Percentiles rank a stretch among this genome's conserved stretches.
phyloP scores from a whole-genome alignment of 2,797 vertebrate genomes.

The Acanthis flammea region DNA sequence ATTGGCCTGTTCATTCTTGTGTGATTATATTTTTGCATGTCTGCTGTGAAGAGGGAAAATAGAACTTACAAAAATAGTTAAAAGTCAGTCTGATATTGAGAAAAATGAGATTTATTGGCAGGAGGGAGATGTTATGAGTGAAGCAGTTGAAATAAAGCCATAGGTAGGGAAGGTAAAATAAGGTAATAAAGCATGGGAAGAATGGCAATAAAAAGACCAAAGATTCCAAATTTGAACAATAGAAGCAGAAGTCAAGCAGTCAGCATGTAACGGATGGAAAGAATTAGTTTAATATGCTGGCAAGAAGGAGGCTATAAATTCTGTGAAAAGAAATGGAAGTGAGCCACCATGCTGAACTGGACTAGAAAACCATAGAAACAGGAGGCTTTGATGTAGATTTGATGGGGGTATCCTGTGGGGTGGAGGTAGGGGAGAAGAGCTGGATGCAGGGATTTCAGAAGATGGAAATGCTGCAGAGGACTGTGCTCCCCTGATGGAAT shows the following conservation, averaged over 20 bases:
- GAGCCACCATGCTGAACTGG: not conserved
- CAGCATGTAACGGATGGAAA: not conserved
- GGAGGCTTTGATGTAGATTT: slow-evolving; percentile 26
- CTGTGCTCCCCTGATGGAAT: not conserved
- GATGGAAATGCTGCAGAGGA: not conserved
- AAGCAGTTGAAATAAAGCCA: slow-evolving; percentile 14
- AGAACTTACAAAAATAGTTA: not conserved
- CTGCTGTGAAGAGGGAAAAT: not conserved
- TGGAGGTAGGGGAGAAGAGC: rapidly evolving
- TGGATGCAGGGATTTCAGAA: not conserved
- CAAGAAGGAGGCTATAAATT: slow-evolving; percentile 1
- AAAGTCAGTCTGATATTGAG: not conserved
- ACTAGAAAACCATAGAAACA: not conserved
- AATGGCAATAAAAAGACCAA: slow-evolving; percentile 45
- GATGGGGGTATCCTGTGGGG: not conserved
- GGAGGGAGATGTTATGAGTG: not conserved
- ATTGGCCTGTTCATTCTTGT: not conserved
- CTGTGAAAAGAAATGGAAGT: slow-evolving; percentile 12
- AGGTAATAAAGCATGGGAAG: slow-evolving; percentile 12
- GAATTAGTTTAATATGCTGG: slow-evolving; percentile 14
- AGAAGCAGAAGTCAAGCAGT: not conserved
- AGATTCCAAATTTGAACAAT: slow-evolving; percentile 43
- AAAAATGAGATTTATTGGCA: slow-evolving; percentile 11
- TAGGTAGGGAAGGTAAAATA: slow-evolving; percentile 12
- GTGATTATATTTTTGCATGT: not conserved